phyloP scores from a whole-genome alignment of 2,113 vertebrate species.

The Psephotus haematonotus region DNA sequence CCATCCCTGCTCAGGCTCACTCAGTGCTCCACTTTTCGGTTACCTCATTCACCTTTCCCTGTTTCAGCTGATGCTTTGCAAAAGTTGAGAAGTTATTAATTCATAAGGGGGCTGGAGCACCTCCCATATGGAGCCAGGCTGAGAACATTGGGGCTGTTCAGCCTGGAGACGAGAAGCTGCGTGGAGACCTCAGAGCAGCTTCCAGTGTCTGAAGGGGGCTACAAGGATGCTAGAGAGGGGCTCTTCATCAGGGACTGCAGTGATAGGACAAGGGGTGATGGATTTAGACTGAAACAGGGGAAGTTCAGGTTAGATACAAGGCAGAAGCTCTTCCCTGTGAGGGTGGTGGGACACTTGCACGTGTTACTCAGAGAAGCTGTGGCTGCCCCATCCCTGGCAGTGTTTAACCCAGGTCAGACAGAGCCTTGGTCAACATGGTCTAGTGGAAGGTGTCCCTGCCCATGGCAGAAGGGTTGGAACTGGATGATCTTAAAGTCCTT shows the following conservation, averaged over 20 bases:
- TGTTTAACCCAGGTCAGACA: not conserved
- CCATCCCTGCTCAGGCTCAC: not conserved
- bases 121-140: not conserved
- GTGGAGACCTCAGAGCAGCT: not conserved
- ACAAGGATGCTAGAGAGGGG: not conserved
- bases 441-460: not conserved
- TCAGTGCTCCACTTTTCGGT: accelerated
- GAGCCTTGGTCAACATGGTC: not conserved
- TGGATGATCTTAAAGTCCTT: not conserved
- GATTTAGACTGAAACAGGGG: not conserved
- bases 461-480: not conserved
- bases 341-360: too few relatives aligned
- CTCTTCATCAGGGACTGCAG: not conserved
- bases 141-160: not conserved
- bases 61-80: not conserved
- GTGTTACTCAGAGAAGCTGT: not conserved
- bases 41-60: not conserved
- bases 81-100: not conserved
- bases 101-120: not conserved
- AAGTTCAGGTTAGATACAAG: not conserved
- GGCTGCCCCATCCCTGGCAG: not conserved
- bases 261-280: not conserved
- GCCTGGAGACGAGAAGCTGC: not conserved
- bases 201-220: not conserved
- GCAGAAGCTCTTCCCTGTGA: not conserved